A percentile compares a stretch with the other conserved stretches of the same genome.
Conservation (phyloP, 2,888 invertebrate genomes). For the Lithophane ornitopus region DNA sequence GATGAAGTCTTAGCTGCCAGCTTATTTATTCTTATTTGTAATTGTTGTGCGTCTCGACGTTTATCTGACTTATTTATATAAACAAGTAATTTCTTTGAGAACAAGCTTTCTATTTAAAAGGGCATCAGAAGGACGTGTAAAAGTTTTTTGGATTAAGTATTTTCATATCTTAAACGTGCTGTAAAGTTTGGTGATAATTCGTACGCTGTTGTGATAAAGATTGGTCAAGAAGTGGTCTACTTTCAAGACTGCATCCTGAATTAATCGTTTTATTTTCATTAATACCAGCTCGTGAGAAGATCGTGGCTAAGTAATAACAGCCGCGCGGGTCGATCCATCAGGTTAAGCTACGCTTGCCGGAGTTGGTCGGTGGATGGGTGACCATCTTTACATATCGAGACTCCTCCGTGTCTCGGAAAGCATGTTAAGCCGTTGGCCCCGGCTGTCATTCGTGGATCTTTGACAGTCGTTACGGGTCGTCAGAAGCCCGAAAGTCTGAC, state of each 20-base stretch:
- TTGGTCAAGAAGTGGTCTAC: not conserved
- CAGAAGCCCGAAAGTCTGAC: no score
- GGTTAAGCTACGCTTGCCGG: no score
- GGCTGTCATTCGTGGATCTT: no score
- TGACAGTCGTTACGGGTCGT: no score
- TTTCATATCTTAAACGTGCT: conserved; percentile 21
- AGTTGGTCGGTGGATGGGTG: no score
- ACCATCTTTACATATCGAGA: no score
- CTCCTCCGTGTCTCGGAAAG: no score
- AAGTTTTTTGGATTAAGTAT: conserved; percentile 37
- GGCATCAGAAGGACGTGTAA: not conserved
- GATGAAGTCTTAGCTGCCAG: conserved; percentile 44
- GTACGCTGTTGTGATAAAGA: not conserved
- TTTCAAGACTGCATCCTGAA: not conserved
- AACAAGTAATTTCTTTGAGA: conserved; percentile 41
- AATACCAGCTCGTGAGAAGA: no score
- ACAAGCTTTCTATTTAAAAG: conserved; percentile 9
- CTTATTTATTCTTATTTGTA: conserved; percentile 49
- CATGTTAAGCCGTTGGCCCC: no score
- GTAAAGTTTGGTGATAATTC: conserved; percentile 22
- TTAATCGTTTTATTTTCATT: not conserved
- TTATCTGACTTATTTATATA: conserved; percentile 51
- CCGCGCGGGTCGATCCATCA: no score
- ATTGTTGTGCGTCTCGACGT: conserved; percentile 36
- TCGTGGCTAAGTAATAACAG: no score